phyloP scores from a whole-genome alignment of 1,140 invertebrate genomes.

The Leguminivora glycinivorella region DNA sequence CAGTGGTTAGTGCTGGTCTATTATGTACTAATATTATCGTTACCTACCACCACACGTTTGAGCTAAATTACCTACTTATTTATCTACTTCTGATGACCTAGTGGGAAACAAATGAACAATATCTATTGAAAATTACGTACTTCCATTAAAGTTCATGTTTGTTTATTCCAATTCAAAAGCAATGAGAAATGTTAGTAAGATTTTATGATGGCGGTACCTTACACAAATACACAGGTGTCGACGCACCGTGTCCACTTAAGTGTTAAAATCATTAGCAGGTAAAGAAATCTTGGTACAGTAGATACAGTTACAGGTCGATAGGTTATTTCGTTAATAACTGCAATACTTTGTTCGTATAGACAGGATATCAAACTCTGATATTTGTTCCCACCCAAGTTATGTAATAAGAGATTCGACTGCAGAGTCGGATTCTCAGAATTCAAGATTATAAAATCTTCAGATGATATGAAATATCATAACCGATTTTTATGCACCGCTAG shows the following conservation, averaged over 20 bases:
- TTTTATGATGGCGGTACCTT: not conserved
- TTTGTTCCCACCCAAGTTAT: constrained; percentile 6
- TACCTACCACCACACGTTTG: not conserved
- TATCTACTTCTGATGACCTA: not conserved
- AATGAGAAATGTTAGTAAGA: not conserved
- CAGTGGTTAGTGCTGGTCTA: not conserved
- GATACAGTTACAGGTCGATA: not conserved
- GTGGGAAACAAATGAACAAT: not conserved
- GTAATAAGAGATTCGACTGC: constrained; percentile 5
- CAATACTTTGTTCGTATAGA: not conserved
- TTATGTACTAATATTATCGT: not conserved
- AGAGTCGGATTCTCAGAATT: constrained; percentile 6
- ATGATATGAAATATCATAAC: not conserved
- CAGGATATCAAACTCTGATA: not conserved
- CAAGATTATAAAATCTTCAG: not conserved
- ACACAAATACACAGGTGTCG: not conserved
- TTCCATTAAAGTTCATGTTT: not conserved
- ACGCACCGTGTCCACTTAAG: not conserved
- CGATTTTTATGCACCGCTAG: not conserved
- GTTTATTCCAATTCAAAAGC: not conserved
- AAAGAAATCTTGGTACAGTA: not conserved
- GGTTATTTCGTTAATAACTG: not conserved
- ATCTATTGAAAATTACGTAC: not conserved
- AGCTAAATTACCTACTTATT: not conserved
- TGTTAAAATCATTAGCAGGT: not conserved